A percentile compares a stretch with the other conserved stretches of the same genome.
Conservation (phyloP, 35 echinoderm and acorn worm genomes). For the Chiridota heheva region DNA sequence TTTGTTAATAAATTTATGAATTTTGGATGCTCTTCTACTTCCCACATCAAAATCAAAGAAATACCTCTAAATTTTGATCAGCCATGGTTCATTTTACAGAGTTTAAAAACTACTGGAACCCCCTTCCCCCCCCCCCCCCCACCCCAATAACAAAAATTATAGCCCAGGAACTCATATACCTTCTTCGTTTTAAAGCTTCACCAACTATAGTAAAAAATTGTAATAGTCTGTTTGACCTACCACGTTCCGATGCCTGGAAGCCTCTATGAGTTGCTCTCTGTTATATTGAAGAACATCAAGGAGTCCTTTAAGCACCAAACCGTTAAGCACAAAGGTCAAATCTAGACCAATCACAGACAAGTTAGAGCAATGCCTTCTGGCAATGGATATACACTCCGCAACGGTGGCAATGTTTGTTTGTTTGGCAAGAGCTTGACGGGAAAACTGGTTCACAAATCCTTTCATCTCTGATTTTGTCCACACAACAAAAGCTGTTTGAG, state of each 20-base stretch:
- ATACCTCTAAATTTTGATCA: too few species aligned
- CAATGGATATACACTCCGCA: constrained; percentile 91
- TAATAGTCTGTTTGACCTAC: too few species aligned
- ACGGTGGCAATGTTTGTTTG: constrained; percentile 77
- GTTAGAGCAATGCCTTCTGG: constrained; percentile 63
- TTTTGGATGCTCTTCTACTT: too few species aligned
- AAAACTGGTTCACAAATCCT: constrained; percentile 81
- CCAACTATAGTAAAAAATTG: too few species aligned
- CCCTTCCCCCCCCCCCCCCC: too few species aligned
- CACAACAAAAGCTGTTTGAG: constrained; percentile 85
- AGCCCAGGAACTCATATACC: too few species aligned
- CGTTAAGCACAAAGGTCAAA: constrained; percentile 83
- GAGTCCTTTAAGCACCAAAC: constrained; percentile 77
- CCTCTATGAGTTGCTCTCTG: constrained; percentile 97
- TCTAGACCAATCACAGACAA: constrained; percentile 86
- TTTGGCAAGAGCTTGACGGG: constrained; percentile 92
- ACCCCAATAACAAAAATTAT: too few species aligned
- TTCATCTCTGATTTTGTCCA: constrained; percentile 91
- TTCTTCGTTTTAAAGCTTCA: too few species aligned
- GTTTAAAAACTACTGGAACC: too few species aligned
- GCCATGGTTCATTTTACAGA: too few species aligned
- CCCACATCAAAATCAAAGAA: too few species aligned
- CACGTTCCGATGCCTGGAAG: constrained; percentile 85
- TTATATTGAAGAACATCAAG: constrained; percentile 80
- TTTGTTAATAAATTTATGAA: too few species aligned